phyloP scores from a whole-genome alignment of 2,888 invertebrate genomes.

The Diplolepis rosae region DNA sequence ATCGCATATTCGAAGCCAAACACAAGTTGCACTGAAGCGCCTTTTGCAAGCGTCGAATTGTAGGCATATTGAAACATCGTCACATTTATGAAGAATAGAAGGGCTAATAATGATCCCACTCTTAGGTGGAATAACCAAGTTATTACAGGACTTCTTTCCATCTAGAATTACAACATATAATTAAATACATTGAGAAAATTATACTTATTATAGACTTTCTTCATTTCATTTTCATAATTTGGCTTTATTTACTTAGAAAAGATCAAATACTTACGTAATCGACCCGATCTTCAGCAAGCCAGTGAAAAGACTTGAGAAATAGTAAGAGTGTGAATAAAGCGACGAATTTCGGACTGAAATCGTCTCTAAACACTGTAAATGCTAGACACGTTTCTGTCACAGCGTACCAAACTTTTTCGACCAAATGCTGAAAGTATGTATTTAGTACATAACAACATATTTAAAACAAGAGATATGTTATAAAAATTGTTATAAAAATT shows the following conservation, averaged over 20 bases:
- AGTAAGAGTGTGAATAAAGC: slow-evolving; percentile 96
- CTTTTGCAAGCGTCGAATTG: slow-evolving; percentile 91
- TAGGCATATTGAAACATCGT: slow-evolving; percentile 96
- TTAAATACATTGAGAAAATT: slow-evolving; percentile 9
- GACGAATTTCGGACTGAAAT: slow-evolving; percentile 98
- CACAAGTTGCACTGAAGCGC: slow-evolving; percentile 97
- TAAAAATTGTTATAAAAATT: slow-evolving; percentile 4
- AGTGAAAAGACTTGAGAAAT: slow-evolving; percentile 99
- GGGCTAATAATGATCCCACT: slow-evolving; percentile 87
- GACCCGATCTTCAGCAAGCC: slow-evolving; percentile 98
- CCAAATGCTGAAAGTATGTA: slow-evolving; percentile 85
- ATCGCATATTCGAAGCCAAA: slow-evolving; percentile 99
- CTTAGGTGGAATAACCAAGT: slow-evolving; percentile 95
- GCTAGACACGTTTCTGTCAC: slow-evolving; percentile 99
- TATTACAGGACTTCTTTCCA: slow-evolving; percentile 99
- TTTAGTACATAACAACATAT: neutral
- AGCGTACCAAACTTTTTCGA: slow-evolving; percentile 99
- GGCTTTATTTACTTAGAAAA: neutral
- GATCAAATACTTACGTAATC: slow-evolving; percentile 86
- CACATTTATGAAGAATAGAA: slow-evolving; percentile 89
- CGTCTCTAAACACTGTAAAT: slow-evolving; percentile 98
- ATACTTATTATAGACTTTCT: neutral
- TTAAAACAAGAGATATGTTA: neutral
- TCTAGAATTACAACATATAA: slow-evolving; percentile 77
- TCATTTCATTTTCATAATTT: too few species aligned